Evolutionary conservation across 2,888 invertebrate species (phyloP), one percentile per base, ranked within the genome.

Genomic region (Glaucopsyche alexis): DNA sequence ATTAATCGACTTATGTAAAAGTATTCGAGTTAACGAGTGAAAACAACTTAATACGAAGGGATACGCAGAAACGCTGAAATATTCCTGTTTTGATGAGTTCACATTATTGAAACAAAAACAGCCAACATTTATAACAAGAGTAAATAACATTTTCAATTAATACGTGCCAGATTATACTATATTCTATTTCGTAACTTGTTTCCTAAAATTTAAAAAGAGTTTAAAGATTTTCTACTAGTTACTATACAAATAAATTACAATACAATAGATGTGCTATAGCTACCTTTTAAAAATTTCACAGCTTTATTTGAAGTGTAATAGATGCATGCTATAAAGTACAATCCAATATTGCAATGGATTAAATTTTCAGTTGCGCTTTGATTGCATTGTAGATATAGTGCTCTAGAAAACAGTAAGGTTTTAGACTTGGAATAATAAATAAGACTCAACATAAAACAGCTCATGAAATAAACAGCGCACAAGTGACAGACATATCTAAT

Each of bases 311-410:
- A 47, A 69, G 7, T 49, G 69, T 69, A 67, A 67, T 67, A 67
- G 47, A 45, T 69, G 29, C 69, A 49, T 29, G 69, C 29, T 47
- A 49, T 69, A 69, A 69, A 69, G 29, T 19, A 47, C 47, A 69
- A 47, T 69, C 29, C 38, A 69, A 69, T 69, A 69, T 69, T 49
- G 69, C 14, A 69, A 49, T 29, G 49, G 6, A 69, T 69, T 29
- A 47, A 69, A 69, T 69, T 69, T 69, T 47, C 69, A 69, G 45
- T 69, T 47, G 49, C 69, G 2, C 47, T 29, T 29, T 49, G 69
- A 47, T 69, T 67, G 67, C 45, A 42, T 66, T 42, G 66, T 42
- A 66, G 40, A 42, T 60, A 29, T 3, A 29, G 13, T 16, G 9
- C 16, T 55, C 8, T 19, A 55, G 16, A 11, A 55, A 16, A 19